Percentiles rank a stretch among this genome's conserved stretches.
These are phyloP conservation scores for Diaprepes abbreviatus DNA, from an alignment of 2,888 invertebrate species.

Conservation along the genomic window DNA sequence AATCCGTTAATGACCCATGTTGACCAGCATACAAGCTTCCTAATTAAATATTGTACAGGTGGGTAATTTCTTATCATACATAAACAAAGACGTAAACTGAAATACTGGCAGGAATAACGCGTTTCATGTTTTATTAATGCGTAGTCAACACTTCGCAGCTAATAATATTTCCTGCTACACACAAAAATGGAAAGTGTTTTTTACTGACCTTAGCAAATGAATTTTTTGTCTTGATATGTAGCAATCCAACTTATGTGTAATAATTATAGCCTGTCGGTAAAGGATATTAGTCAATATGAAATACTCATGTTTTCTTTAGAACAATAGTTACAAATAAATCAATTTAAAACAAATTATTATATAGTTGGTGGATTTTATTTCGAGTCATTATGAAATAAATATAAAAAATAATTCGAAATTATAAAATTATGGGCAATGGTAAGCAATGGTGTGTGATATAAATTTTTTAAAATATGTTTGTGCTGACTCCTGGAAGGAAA, in stretches of 20 bases:
- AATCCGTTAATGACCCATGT: background rate
- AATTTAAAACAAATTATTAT: too few relatives aligned
- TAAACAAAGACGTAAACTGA: constrained; percentile 3
- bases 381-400: too few relatives aligned
- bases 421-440: too few relatives aligned
- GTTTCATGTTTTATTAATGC: constrained; percentile 21
- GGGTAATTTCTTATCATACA: background rate
- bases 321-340: background rate
- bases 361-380: too few relatives aligned
- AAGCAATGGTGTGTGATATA: too few relatives aligned
- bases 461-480: too few relatives aligned
- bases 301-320: background rate
- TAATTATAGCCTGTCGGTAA: background rate
- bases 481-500: too few relatives aligned
- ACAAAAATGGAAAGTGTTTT: constrained; percentile 28
- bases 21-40: background rate
- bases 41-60: constrained; percentile 8
- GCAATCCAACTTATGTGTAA: background rate
- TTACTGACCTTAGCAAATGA: constrained; percentile 21
- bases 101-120: constrained; percentile 5
- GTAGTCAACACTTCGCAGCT: background rate
- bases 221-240: constrained; percentile 2
- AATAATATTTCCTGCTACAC: background rate
- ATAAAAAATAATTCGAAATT: too few relatives aligned
- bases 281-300: constrained; percentile 2